Percentiles rank a stretch among this genome's conserved stretches.
These are phyloP conservation scores for Poeciliopsis paucimaculata DNA, from an alignment of 2,797 vertebrate genomes.

Conservation along the genomic window DNA sequence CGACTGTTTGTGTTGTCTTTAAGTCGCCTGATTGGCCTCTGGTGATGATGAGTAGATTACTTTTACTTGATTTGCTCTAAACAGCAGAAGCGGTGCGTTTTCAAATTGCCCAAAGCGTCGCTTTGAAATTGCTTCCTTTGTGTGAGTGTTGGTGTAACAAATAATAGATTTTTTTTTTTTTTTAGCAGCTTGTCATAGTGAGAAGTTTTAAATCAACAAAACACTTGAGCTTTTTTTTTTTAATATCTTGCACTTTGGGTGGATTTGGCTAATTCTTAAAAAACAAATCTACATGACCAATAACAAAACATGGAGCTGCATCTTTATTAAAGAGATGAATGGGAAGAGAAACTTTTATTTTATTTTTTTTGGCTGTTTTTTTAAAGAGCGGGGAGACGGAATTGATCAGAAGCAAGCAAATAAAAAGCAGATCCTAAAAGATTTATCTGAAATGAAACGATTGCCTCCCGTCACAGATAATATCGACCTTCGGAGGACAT, in stretches of 20 bases:
- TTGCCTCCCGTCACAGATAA: background rate
- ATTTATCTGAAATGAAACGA: background rate
- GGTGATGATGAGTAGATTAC: slow-evolving; percentile 12
- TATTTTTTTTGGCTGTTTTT: too few relatives aligned
- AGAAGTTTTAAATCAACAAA: background rate
- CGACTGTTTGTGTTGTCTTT: slow-evolving; percentile 45
- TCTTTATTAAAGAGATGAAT: background rate
- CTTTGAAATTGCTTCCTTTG: background rate
- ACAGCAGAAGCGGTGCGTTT: background rate
- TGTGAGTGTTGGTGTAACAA: background rate
- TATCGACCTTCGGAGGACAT: background rate
- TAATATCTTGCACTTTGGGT: background rate
- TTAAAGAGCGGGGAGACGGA: background rate
- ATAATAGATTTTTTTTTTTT: background rate
- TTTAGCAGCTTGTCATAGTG: background rate
- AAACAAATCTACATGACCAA: background rate
- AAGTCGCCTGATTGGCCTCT: slow-evolving; percentile 22
- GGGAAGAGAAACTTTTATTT: background rate
- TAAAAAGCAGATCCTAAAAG: background rate
- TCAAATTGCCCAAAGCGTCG: background rate
- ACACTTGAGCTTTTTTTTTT: background rate
- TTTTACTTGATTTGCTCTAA: slow-evolving; percentile 13
- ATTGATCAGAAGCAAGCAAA: background rate
- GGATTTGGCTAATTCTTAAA: background rate
- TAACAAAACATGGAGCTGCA: background rate